Conservation (phyloP, 2,797 vertebrate genomes). For the Chelonia mydas region DNA sequence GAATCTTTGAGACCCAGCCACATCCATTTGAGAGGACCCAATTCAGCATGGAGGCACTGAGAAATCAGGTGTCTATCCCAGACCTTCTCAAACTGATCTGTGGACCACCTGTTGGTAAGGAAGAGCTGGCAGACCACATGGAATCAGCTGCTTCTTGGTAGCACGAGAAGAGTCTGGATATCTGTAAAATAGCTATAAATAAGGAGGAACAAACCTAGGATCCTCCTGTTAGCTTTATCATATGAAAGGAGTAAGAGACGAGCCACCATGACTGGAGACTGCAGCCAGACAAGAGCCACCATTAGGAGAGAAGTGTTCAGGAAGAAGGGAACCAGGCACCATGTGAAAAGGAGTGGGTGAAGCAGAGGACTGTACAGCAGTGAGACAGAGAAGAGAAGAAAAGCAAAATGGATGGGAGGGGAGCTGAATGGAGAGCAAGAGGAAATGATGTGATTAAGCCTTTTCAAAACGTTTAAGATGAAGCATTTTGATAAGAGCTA, state of each 20-base stretch:
- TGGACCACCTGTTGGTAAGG: fast-evolving
- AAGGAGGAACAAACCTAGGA: not conserved
- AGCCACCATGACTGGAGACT: not conserved
- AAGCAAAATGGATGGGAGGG: not conserved
- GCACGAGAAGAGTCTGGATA: not conserved
- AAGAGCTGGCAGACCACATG: not conserved
- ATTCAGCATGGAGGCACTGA: not conserved
- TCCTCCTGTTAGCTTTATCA: not conserved
- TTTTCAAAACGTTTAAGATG: not conserved
- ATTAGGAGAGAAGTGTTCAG: not conserved
- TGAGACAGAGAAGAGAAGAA: not conserved
- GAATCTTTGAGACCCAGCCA: not conserved
- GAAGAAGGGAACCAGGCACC: not conserved
- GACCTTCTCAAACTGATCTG: fast-evolving
- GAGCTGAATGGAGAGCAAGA: not conserved
- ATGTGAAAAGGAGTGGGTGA: not conserved
- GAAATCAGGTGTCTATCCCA: not conserved
- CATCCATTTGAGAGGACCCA: not conserved
- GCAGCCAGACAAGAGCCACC: not conserved
- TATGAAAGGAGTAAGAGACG: not conserved
- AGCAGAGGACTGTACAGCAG: not conserved
- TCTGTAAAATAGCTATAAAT: not conserved
- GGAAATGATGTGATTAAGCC: not conserved
- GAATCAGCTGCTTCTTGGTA: not conserved
- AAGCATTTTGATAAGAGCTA: not conserved